Conservation (phyloP, 1,140 invertebrate genomes). For the Papilio helenus region DNA sequence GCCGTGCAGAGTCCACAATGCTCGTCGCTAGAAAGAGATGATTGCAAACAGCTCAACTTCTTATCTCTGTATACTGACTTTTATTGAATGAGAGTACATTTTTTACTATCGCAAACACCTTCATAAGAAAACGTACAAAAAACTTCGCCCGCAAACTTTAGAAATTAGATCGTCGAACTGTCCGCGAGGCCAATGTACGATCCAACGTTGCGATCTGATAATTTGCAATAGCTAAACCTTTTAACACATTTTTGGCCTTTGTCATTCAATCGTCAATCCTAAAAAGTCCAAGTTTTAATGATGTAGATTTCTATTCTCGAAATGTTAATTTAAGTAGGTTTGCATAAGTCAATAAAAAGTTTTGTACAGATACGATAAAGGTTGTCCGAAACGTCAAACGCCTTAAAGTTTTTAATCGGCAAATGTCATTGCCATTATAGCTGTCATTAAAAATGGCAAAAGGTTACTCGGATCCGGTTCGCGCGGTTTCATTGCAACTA, state of each 20-base stretch:
- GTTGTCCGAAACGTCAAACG: constrained; percentile 15
- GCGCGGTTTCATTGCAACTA: constrained; percentile 31
- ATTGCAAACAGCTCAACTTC: constrained; percentile 46
- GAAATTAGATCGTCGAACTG: constrained; percentile 80
- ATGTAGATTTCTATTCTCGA: constrained; percentile 1
- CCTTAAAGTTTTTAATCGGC: constrained; percentile 5
- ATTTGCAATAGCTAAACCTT: constrained; percentile 43
- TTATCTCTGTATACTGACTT: constrained; percentile 44
- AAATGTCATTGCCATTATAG: not conserved
- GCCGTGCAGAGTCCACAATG: constrained; percentile 44
- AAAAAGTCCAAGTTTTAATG: constrained; percentile 9
- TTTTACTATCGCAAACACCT: constrained; percentile 67
- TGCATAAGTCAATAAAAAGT: constrained; percentile 10
- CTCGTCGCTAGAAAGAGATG: constrained; percentile 52
- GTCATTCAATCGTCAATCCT: not conserved
- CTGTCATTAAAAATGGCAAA: constrained; percentile 14
- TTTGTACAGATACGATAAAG: not conserved
- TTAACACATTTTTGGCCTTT: not conserved
- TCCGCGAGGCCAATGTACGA: constrained; percentile 71
- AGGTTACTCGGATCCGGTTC: constrained; percentile 28
- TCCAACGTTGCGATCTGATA: constrained; percentile 57
- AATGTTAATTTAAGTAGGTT: not conserved
- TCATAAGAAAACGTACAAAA: constrained; percentile 69
- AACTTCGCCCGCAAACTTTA: constrained; percentile 64
- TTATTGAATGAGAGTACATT: constrained; percentile 62